Evolutionary conservation across 2,797 vertebrate genomes (phyloP).

Genomic region (Hoplostethus mediterraneus): DNA sequence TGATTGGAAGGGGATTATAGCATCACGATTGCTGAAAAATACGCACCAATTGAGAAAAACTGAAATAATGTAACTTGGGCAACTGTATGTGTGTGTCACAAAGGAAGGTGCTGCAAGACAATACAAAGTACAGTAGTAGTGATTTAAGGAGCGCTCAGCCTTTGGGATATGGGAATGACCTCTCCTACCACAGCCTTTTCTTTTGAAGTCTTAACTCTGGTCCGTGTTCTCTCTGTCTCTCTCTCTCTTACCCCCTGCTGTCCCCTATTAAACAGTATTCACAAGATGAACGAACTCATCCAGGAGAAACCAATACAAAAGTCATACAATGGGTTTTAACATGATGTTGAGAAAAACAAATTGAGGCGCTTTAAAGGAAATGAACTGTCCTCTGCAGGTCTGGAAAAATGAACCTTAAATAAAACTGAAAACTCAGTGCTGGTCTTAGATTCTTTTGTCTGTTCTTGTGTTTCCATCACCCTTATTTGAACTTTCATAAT

Average conservation of each 20-base stretch:
- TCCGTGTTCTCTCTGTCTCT: constrained; percentile 69
- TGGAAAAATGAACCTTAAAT: constrained; percentile 99
- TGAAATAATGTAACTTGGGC: constrained; percentile 63
- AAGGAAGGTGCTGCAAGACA: constrained; percentile 71
- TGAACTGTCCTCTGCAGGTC: constrained; percentile 99
- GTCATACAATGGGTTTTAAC: constrained; percentile 84
- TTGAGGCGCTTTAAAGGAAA: constrained; percentile 93
- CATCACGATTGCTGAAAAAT: constrained; percentile 68
- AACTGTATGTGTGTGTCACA: constrained; percentile 60
- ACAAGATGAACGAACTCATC: constrained; percentile 84
- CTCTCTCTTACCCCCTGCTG: constrained; percentile 69
- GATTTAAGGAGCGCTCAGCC: constrained; percentile 65
- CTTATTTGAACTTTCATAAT: constrained; percentile 10
- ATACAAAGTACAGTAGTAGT: constrained; percentile 72
- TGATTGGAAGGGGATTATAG: constrained; percentile 55
- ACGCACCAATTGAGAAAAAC: constrained; percentile 51
- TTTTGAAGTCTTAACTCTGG: constrained; percentile 82
- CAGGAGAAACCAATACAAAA: constrained; percentile 79
- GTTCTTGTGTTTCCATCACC: constrained; percentile 55
- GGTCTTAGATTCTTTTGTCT: constrained; percentile 64
- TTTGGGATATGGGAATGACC: constrained; percentile 58
- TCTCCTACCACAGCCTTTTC: constrained; percentile 66
- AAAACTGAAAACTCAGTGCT: constrained; percentile 95
- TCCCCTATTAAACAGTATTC: constrained; percentile 87
- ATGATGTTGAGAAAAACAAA: constrained; percentile 87